Percentiles rank a stretch among this genome's conserved stretches.
Evolutionary conservation across 1,140 invertebrate species (phyloP).

Genomic region (Drosophila carrolli): DNA sequence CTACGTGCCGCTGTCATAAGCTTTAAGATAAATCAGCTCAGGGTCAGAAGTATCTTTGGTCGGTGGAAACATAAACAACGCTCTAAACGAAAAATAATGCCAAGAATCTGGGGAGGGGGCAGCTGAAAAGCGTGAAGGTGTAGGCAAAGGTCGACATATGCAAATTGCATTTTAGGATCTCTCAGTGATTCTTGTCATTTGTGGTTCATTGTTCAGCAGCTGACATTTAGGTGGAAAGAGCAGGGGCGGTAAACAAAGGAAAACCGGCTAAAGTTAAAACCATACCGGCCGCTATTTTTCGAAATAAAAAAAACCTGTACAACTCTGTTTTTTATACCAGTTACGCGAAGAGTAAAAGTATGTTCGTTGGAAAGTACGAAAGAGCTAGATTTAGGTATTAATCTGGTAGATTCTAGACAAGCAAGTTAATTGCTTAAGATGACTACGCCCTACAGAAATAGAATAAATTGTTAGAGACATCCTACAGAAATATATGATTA

Average conservation of each 20-base stretch:
- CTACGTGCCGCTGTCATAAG: conserved; percentile 63
- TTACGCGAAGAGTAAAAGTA: too few relatives aligned
- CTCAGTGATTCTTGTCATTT: conserved; percentile 7
- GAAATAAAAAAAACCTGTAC: conserved; percentile 25
- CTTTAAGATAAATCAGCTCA: conserved; percentile 67
- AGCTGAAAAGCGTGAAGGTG: conserved; percentile 51
- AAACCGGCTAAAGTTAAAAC: conserved; percentile 55
- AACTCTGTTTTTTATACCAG: conserved; percentile 10
- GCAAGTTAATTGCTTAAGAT: too few relatives aligned
- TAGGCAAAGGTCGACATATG: conserved; percentile 72
- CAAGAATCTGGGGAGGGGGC: conserved; percentile 9
- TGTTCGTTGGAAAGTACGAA: too few relatives aligned
- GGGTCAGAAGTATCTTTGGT: conserved; percentile 49
- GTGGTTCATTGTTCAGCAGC: conserved; percentile 36
- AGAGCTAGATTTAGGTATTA: too few relatives aligned
- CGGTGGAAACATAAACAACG: conserved; percentile 40
- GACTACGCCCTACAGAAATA: too few relatives aligned
- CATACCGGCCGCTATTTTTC: conserved; percentile 44
- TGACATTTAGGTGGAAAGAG: conserved; percentile 45
- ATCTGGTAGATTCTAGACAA: too few relatives aligned
- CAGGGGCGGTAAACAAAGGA: conserved; percentile 40
- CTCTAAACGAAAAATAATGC: conserved; percentile 51
- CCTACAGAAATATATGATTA: too few relatives aligned
- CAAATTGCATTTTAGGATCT: conserved; percentile 60
- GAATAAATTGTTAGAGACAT: too few relatives aligned